These are phyloP conservation scores for Aplodontia rufa DNA, from an alignment of 2,113 vertebrate species.

Conservation along the genomic window DNA sequence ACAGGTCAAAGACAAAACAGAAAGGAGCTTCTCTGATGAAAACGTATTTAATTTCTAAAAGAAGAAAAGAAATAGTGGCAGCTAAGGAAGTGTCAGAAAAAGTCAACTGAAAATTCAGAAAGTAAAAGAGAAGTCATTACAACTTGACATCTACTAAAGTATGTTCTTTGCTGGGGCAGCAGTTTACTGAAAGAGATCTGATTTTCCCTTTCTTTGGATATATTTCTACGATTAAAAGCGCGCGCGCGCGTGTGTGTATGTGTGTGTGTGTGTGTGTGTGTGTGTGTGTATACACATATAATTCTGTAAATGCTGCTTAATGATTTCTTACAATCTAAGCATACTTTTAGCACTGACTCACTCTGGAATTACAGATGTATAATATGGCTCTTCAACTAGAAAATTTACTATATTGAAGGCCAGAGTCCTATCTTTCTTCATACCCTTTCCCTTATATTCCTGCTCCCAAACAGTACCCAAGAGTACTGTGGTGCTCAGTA, in stretches of 20 bases:
- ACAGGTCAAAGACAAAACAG: neutral
- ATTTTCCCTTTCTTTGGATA: neutral
- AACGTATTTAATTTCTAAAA: neutral
- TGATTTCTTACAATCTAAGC: neutral
- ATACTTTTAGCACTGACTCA: constrained; percentile 4
- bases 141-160: neutral
- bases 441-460: neutral
- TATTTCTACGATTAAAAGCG: neutral
- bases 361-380: neutral
- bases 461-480: neutral
- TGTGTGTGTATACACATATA: neutral
- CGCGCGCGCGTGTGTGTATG: too few relatives aligned
- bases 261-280: too few relatives aligned
- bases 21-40: neutral
- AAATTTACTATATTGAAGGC: neutral
- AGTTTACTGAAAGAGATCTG: neutral
- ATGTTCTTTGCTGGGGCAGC: neutral
- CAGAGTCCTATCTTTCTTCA: neutral
- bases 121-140: neutral
- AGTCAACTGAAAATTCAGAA: neutral
- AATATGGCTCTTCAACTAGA: neutral
- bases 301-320: neutral
- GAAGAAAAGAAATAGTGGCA: neutral
- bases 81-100: constrained; percentile 5
- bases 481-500: neutral